These are phyloP conservation scores for Nebria salina DNA, from an alignment of 2,888 invertebrate genomes.

Conservation along the genomic window DNA sequence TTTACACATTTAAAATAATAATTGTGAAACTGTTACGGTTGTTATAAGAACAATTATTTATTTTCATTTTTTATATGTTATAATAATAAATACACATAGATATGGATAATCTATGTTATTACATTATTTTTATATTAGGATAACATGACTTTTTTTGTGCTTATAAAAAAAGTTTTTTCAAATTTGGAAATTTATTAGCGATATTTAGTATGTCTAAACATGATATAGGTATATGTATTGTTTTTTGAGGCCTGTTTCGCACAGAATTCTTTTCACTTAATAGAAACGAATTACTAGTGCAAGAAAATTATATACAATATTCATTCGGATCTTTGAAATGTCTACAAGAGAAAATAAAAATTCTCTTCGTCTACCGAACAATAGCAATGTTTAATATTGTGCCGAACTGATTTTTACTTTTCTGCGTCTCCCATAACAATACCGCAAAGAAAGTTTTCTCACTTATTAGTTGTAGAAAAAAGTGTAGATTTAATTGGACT, in stretches of 20 bases:
- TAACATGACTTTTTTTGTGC: no score
- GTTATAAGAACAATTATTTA: not conserved
- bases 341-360: not conserved
- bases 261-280: not conserved
- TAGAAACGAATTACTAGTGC: constrained; percentile 1
- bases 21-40: not conserved
- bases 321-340: not conserved
- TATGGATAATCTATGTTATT: no score
- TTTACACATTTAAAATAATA: not conserved
- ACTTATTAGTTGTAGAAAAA: not conserved
- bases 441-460: not conserved
- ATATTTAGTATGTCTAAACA: no score
- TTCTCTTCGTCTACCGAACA: not conserved
- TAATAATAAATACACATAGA: no score
- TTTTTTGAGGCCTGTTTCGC: not conserved
- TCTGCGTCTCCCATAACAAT: not conserved
- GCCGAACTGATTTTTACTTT: not conserved
- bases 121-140: no score
- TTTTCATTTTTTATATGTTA: not conserved
- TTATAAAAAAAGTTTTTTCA: no score
- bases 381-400: not conserved
- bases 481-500: not conserved
- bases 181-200: no score
- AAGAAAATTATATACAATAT: not conserved
- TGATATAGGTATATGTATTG: no score